Percentiles rank a stretch among this genome's conserved stretches.
These are phyloP conservation scores for Hypsibius dujardini DNA, from an alignment of 1,140 invertebrate species.

Conservation along the genomic window DNA sequence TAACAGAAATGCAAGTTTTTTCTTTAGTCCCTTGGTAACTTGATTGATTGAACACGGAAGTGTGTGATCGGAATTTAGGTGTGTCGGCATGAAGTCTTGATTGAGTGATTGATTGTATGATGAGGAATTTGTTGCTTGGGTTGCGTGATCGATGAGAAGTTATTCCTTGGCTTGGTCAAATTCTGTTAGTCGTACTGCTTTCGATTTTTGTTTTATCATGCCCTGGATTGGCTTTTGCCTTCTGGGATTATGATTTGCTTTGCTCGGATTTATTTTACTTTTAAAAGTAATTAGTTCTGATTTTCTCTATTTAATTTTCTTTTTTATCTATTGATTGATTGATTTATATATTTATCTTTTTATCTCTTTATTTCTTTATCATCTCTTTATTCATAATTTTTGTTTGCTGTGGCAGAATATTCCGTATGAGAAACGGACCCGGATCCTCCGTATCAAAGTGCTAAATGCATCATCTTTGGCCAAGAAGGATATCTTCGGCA, in stretches of 20 bases:
- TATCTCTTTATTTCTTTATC: too few species aligned
- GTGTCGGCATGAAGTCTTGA: neutral
- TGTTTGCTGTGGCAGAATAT: conserved; percentile 2
- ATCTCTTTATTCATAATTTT: neutral
- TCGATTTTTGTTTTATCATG: too few species aligned
- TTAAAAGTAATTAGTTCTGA: neutral
- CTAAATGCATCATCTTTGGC: conserved; percentile 71
- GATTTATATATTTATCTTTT: neutral
- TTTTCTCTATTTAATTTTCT: neutral
- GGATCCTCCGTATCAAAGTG: conserved; percentile 37
- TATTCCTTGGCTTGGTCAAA: too few species aligned
- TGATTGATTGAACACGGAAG: neutral
- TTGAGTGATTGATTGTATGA: neutral
- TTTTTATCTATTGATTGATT: neutral
- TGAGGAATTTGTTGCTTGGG: too few species aligned
- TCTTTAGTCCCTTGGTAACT: neutral
- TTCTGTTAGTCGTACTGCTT: too few species aligned
- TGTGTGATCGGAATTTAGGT: neutral
- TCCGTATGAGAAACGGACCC: conserved; percentile 21
- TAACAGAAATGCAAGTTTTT: too few species aligned
- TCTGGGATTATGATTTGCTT: neutral
- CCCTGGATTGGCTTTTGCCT: neutral
- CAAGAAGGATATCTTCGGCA: conserved; percentile 95
- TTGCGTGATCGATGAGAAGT: too few species aligned
- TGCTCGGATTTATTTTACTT: neutral